Evolutionary conservation across 2,888 invertebrate species (phyloP).

Genomic region (Andricus quercusramuli): DNA sequence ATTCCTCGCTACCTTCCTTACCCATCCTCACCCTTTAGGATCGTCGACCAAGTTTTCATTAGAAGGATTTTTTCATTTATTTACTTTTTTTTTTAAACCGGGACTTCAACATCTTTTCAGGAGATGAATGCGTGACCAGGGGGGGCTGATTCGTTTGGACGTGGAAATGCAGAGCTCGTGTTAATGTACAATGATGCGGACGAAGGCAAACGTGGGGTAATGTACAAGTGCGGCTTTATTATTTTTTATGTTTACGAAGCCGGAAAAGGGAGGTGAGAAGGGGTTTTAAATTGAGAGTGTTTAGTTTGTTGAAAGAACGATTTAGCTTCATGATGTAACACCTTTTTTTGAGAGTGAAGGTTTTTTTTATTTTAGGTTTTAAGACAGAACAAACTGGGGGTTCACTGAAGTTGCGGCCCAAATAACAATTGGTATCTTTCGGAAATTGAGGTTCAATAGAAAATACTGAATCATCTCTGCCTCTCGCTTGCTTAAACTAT

Average conservation of each 20-base stretch:
- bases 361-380: no score
- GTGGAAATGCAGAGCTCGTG: background rate
- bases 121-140: constrained; percentile 32
- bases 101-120: constrained; percentile 41
- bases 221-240: no score
- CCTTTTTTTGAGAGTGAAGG: no score
- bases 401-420: no score
- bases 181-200: background rate
- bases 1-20: constrained; percentile 4
- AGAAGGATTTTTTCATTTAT: constrained; percentile 16
- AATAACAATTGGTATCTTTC: no score
- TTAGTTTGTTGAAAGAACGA: background rate
- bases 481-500: no score
- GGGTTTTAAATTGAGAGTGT: no score
- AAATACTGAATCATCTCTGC: no score
- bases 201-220: no score
- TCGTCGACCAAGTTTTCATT: constrained; percentile 46
- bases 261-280: background rate
- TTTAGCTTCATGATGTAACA: no score
- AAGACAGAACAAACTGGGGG: no score
- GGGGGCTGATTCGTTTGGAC: constrained; percentile 1
- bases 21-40: constrained; percentile 34
- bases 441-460: no score
- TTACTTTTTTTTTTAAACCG: background rate
- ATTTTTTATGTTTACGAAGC: background rate